Conservation (phyloP, 2,797 vertebrate species). For the Neosalanx taihuensis region DNA sequence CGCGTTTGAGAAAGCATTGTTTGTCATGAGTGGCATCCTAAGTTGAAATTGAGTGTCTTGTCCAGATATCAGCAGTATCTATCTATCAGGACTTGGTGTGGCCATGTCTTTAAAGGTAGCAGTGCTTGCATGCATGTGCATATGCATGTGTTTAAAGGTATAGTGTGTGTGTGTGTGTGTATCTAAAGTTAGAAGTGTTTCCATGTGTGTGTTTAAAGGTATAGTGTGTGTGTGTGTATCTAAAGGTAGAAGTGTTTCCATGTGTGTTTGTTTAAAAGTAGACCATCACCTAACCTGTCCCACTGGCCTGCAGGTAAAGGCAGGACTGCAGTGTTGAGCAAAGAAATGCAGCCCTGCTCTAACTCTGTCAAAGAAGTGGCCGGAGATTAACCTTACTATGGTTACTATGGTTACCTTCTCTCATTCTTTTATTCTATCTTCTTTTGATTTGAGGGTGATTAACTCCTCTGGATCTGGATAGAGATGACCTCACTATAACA, state of each 20-base stretch:
- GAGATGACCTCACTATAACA: conserved; percentile 45
- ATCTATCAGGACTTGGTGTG: conserved; percentile 62
- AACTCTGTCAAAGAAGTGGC: too few species aligned
- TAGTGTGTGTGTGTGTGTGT: conserved; percentile 18
- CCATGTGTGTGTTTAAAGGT: conserved; percentile 11
- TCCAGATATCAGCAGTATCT: conserved; percentile 67
- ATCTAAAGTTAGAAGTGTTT: conserved; percentile 14
- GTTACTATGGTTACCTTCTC: too few species aligned
- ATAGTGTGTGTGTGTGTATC: conserved; percentile 17
- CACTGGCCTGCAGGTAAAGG: too few species aligned
- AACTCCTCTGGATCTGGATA: background rate
- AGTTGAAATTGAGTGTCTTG: conserved; percentile 70
- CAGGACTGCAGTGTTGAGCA: too few species aligned
- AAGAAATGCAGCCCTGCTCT: too few species aligned
- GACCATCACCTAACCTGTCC: background rate
- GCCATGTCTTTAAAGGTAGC: conserved; percentile 49
- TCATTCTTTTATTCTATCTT: background rate
- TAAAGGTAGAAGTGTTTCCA: conserved; percentile 15
- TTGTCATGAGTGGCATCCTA: conserved; percentile 66
- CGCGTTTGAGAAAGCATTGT: conserved; percentile 59
- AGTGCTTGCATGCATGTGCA: conserved; percentile 38
- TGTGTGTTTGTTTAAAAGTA: conserved; percentile 13
- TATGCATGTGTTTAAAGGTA: conserved; percentile 40
- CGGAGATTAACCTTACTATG: too few species aligned
- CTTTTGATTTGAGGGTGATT: background rate